Evolutionary conservation across 1,140 invertebrate species (phyloP), one percentile per base, ranked within the genome.

Genomic region (fruit fly (Drosophila melanogaster)): DNA sequence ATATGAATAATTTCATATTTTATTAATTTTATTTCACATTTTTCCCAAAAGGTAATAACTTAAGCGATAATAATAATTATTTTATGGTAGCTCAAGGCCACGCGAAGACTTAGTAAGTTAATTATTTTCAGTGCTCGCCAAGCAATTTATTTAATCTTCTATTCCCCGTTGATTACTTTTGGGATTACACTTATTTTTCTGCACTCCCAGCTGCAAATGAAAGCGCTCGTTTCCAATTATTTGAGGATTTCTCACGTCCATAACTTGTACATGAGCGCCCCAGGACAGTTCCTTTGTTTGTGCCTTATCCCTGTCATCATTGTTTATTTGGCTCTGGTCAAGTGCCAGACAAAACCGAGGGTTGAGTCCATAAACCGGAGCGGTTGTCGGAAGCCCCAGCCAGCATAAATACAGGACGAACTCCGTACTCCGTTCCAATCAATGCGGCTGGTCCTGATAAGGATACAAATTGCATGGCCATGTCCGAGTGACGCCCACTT

Each of bases 391-490:
- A 87, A 79, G 51, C 64, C 51, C 46, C 58, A 46, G 44, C 75
- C 37, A 59, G 73, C 74, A 71, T 75, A 78, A 81, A 69, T 78
- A 86, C 70, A 46, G 56, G 38, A 30, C 64, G 35, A 55, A 22
- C 49, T n/a, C n/a, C 33, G 47, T 14, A 5, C 37, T 14, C 37
- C 46, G 57, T 64, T 30, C 81, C 81, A 85, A 87, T 86, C 81
- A 86, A 86, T 85, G 81, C 64, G 55, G 66, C 61, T 35, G 71
- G 55, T 80, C 54, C 40, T 78, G 81, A 86, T 86, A 86, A 86
- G 81, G 78, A 79, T 62, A 77, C 81, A 81, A 85, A 84, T 84
- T 84, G 80, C 71, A 79, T 49, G 64, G 67, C 62, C 79, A 81
- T 62, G 60, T 71, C 50, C 67, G 72, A 19, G 54, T 26, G 38